A percentile compares a stretch with the other conserved stretches of the same genome.
Conservation (phyloP, 2,797 vertebrate genomes). For the Sebastes jordani region DNA sequence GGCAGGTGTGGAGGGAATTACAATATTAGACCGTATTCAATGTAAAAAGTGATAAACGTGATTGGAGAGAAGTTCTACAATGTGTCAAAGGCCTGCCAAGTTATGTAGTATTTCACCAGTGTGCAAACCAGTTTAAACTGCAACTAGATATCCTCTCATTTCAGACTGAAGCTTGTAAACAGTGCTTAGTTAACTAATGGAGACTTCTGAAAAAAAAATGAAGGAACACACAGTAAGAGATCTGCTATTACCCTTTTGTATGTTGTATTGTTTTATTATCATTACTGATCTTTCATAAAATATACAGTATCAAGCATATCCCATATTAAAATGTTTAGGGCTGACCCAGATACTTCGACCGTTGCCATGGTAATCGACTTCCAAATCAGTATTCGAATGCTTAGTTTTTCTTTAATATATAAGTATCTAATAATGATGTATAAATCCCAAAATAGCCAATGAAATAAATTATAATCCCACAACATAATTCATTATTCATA, state of each 20-base stretch:
- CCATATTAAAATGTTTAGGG: not conserved
- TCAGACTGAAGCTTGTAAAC: not conserved
- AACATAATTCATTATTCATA: too few relatives aligned
- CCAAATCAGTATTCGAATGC: too few relatives aligned
- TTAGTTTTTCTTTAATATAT: too few relatives aligned
- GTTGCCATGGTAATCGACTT: too few relatives aligned
- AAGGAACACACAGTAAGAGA: not conserved
- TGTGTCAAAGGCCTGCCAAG: not conserved
- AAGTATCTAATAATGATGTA: too few relatives aligned
- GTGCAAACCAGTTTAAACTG: not conserved
- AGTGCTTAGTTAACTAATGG: not conserved
- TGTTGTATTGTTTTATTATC: conserved; percentile 34
- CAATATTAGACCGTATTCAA: not conserved
- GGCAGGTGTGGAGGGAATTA: too few relatives aligned
- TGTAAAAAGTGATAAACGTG: not conserved
- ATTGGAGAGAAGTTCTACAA: not conserved
- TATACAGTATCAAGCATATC: not conserved
- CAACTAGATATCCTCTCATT: not conserved
- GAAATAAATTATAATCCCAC: too few relatives aligned
- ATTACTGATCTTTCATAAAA: not conserved
- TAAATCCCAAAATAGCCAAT: too few relatives aligned
- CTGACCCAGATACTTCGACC: too few relatives aligned
- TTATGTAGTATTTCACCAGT: not conserved
- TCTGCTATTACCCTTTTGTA: not conserved
- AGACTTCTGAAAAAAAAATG: not conserved